These are phyloP conservation scores for Haliclystus octoradiatus DNA, from an alignment of 30 jellyfish, hydroid and myxozoan species.

Conservation along the genomic window DNA sequence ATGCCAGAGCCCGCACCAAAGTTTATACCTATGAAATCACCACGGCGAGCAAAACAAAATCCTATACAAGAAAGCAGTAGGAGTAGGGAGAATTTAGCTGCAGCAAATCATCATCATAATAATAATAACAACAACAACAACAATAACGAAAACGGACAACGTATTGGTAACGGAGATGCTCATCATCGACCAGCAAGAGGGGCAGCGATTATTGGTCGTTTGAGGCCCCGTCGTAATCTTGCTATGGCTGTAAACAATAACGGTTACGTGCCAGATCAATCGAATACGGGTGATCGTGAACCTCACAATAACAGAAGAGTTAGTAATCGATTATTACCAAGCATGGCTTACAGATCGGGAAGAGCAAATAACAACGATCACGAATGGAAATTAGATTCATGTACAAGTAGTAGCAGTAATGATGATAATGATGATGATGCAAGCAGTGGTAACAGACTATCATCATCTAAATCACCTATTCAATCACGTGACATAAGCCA, in stretches of 20 bases:
- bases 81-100: not conserved
- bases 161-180: not conserved
- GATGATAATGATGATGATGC: not conserved
- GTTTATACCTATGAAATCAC: constrained; percentile 49
- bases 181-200: not conserved
- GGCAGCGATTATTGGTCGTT: not conserved
- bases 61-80: not conserved
- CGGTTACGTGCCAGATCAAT: not conserved
- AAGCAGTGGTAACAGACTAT: not conserved
- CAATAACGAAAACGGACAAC: not conserved
- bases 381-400: not conserved
- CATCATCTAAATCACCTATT: not conserved
- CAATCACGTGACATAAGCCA: not conserved
- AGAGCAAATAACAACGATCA: too few relatives aligned
- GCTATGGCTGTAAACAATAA: not conserved
- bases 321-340: too few relatives aligned
- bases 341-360: not conserved
- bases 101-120: not conserved
- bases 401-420: not conserved
- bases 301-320: too few relatives aligned
- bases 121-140: not conserved
- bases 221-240: not conserved
- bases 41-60: not conserved
- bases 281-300: too few relatives aligned
- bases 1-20: constrained; percentile 89